Conservation (phyloP, 2,888 invertebrate species). For the Cephus sareptanus region DNA sequence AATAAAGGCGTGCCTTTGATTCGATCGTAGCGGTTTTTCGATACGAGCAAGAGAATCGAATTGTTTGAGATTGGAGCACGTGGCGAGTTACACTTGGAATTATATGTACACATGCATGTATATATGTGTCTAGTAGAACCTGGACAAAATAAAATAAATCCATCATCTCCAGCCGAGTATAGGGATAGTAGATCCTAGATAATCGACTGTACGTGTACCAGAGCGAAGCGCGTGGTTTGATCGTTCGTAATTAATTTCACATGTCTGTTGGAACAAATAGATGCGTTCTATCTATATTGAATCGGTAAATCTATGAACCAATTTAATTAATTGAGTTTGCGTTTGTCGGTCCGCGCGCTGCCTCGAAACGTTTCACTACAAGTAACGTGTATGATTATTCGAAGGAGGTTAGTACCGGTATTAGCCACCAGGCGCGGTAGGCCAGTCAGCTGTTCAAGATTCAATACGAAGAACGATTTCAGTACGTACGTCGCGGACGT, state of each 20-base stretch:
- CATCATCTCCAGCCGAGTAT: background rate
- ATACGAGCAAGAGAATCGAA: background rate
- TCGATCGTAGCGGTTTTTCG: no score
- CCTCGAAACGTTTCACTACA: background rate
- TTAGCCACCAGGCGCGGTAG: background rate
- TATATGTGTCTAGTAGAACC: background rate
- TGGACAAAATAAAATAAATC: background rate
- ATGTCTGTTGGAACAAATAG: constrained; percentile 20
- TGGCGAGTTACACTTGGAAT: background rate
- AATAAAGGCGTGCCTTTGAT: no score
- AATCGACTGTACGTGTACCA: background rate
- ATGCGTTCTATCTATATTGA: constrained; percentile 19
- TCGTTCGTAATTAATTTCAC: constrained; percentile 19
- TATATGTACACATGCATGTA: background rate
- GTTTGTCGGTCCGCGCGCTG: constrained; percentile 9
- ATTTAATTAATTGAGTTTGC: constrained; percentile 21
- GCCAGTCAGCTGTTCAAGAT: background rate
- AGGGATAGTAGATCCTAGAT: background rate
- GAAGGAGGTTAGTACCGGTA: background rate
- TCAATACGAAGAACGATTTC: background rate
- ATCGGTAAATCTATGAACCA: constrained; percentile 19
- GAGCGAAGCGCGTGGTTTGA: constrained; percentile 7
- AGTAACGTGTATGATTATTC: background rate
- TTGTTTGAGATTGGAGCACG: background rate
- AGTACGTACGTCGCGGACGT: background rate